phyloP scores from a whole-genome alignment of 2,113 vertebrate species.

The Sinocyclocheilus rhinocerous region DNA sequence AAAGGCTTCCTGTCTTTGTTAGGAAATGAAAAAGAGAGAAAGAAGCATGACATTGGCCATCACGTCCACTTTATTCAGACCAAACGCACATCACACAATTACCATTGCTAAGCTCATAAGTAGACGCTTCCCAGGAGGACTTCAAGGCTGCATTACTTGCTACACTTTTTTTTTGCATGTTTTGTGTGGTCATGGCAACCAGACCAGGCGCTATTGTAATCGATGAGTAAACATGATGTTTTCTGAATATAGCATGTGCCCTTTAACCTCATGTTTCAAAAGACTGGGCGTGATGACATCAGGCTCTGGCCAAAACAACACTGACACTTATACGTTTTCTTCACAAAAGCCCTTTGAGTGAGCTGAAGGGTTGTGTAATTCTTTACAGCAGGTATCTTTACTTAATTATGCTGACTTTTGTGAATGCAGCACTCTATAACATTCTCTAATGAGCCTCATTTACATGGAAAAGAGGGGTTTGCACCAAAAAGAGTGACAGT shows the following conservation, averaged over 20 bases:
- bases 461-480: background rate
- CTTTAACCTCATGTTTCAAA: background rate
- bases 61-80: background rate
- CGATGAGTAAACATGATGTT: background rate
- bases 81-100: background rate
- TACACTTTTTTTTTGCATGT: background rate
- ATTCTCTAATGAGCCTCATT: background rate
- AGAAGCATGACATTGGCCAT: background rate
- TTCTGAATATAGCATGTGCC: background rate
- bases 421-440: background rate
- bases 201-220: background rate
- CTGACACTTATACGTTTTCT: background rate
- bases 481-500: background rate
- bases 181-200: constrained; percentile 3
- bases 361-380: background rate
- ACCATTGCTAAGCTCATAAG: background rate
- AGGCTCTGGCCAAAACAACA: background rate
- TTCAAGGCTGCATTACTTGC: background rate
- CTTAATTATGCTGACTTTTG: background rate
- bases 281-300: background rate
- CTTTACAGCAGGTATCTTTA: background rate
- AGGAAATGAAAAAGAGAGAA: background rate
- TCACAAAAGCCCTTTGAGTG: background rate
- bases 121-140: background rate
- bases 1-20: background rate